Base-by-base conservation (phyloP, 1,140 invertebrate species). In the Aphelenchoides fujianensis region DNA sequence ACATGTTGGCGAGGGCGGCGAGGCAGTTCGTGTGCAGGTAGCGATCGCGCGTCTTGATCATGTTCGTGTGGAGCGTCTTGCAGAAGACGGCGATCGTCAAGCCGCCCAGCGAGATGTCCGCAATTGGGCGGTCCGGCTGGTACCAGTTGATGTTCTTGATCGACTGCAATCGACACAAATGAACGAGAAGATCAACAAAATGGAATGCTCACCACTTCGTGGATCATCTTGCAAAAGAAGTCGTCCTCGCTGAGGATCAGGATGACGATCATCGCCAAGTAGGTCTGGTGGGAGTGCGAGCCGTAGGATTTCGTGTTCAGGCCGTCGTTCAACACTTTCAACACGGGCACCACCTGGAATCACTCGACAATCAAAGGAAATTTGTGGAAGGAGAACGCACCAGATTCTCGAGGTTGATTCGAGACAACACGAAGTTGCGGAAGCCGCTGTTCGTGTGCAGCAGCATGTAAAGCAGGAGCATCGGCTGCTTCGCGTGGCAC, bases 1-100 rank as follows among this genome's bases (percentile, higher is more conserved):
- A 92, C 95, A 98, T 98, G 82, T 99, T 99, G 37, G 96, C 95
- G 71, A 98, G 87, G 2, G 95, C 95, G 53, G 96, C 96, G 62
- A 98, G 87, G 85, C 96, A 95, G 86, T 97, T 97, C 16, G 92
- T 95, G 81, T 97, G 94, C 27, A 97, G 87, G 87, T 96, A 97
- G 85, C 95, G 94, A 84, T 97, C 94, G 77, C 94, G 89, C 89
- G 95, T 95, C 86, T 94, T 91, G 36, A 95, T 88, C 90, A 98
- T 95, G 84, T 99, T 98, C 86, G 93, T 97, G 82, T 98, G 95
- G 83, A 98, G 92, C 2, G 94, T 97, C 72, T 95, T 87, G 37
- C 97, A 91, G 19, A 98, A 91, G 5, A 98, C 93, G 57, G 98
- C 86, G 70, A 98, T 92, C 68, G 96, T 89, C 16, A 98, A 87